Base-by-base conservation (phyloP, 2,113 vertebrate genomes). In the Cheirogaleus medius region DNA sequence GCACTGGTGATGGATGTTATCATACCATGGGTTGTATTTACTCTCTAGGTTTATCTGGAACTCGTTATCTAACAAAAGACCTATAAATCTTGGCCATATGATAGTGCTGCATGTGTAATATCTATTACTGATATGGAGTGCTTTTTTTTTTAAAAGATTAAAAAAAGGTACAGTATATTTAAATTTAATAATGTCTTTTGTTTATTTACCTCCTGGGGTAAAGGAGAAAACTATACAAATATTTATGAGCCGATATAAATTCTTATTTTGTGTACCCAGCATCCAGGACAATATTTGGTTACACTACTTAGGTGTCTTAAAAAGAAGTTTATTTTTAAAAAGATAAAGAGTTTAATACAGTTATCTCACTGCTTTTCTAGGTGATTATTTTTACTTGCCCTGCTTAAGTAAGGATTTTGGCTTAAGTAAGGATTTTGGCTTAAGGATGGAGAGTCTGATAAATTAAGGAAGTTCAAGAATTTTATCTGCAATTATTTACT, bases 111-210 rank as follows among this genome's bases (percentile, higher is more conserved):
- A 2, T 81, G 29, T 84, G 0, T 52, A 18, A 3, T 49, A 83
- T n/a, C 13, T 95, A 0, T 73, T 80, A 27, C n/a, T 54, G 77
- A 95, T 66, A 47, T 29, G 7, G 6, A 93, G 21, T 1, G 27
- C 47, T 86, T 78, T 60, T 47, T 60, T 47, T 47, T 1, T 0
- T 10, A 47, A 47, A 47, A 47, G 47, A 47, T 10, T 21, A 85
- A 90, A 87, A 81, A 91, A 69, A 37, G 32, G 6, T 42, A 37
- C 21, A 42, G 5, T 66, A 9, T 73, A 73, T 47, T 95, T 84
- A 92, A 63, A 76, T 88, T 84, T 94, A 93, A 73, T 91, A 81
- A 32, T 84, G 14, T 91, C 21, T 64, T 27, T 64, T 89, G 27
- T 97, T 27, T 66, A 3, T 91, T 86, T 80, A 80, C 58, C 69